Base-by-base conservation (phyloP, 2,797 vertebrate genomes). In the Gadopsis marmoratus region DNA sequence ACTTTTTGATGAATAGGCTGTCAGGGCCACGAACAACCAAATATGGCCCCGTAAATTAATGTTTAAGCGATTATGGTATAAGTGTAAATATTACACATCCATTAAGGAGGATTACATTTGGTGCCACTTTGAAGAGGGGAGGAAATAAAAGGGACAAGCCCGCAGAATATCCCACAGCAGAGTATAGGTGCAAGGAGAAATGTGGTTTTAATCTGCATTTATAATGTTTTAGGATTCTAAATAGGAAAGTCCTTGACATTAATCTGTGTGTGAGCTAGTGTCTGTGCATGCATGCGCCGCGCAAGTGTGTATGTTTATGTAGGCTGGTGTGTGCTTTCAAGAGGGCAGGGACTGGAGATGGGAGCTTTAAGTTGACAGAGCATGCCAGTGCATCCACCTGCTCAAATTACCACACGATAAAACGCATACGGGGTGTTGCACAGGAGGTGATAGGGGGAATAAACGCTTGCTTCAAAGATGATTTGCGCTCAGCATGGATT, bases 1-100 rank as follows among this genome's bases (percentile, higher is more conserved):
- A 87, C 93, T 89, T 92, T 93, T 93, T 96, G 95, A 96, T 95
- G 92, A 96, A 96, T 95, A 92, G 94, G 93, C 94, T 96, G 95
- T 96, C 95, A 95, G 86, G 73, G 77, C 83, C 84, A 91, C 91
- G 89, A 94, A 95, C 89, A 93, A 94, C 93, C 92, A 94, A 95
- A 94, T 93, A 92, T 91, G 92, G 93, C 91, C 88, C 86, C 86
- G 85, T 90, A 93, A 92, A 95, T 92, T 90, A 94, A 94, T 93
- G 93, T 94, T 94, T 92, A 93, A 95, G 93, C 82, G 91, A 94
- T 95, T 94, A 95, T 91, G 85, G 90, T 94, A 87, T 93, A 94
- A 92, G 93, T 93, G 93, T 95, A 95, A 95, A 95, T 95, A 95
- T 95, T 95, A 95, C 94, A 94, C 92, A 92, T 93, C 93, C 94